These are phyloP conservation scores for Papilio elwesi DNA, from an alignment of 2,888 invertebrate species.

Conservation along the genomic window DNA sequence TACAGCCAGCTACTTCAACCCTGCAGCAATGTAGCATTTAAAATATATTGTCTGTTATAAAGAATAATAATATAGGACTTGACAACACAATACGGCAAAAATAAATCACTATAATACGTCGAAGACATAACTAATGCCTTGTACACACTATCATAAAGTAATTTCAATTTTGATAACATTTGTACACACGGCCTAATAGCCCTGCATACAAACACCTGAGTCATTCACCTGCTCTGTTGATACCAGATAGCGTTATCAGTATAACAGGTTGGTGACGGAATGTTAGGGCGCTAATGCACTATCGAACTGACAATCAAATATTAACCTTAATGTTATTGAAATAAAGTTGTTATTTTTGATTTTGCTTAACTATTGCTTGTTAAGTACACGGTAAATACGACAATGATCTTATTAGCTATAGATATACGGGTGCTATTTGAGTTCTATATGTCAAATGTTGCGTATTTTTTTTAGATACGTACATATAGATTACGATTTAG, in stretches of 20 bases:
- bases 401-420: conserved; percentile 20
- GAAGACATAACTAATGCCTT: conserved; percentile 15
- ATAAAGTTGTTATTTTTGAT: conserved; percentile 1
- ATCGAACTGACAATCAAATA: not conserved
- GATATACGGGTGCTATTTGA: conserved; percentile 26
- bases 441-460: not conserved
- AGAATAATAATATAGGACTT: not conserved
- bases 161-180: conserved; percentile 64
- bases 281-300: conserved; percentile 26
- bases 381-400: conserved; percentile 11
- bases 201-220: conserved; percentile 62
- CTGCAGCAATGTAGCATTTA: no score
- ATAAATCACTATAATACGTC: not conserved
- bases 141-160: conserved; percentile 52
- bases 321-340: not conserved
- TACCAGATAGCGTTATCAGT: conserved; percentile 43
- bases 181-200: conserved; percentile 54
- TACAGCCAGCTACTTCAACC: no score
- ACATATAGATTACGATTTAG: conserved; percentile 2
- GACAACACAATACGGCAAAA: not conserved
- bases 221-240: conserved; percentile 69
- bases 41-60: no score
- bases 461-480: not conserved
- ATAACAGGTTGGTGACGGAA: conserved; percentile 39
- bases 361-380: not conserved